These are phyloP conservation scores for Arvicanthis niloticus DNA, from an alignment of 2,113 vertebrate genomes.

Conservation along the genomic window DNA sequence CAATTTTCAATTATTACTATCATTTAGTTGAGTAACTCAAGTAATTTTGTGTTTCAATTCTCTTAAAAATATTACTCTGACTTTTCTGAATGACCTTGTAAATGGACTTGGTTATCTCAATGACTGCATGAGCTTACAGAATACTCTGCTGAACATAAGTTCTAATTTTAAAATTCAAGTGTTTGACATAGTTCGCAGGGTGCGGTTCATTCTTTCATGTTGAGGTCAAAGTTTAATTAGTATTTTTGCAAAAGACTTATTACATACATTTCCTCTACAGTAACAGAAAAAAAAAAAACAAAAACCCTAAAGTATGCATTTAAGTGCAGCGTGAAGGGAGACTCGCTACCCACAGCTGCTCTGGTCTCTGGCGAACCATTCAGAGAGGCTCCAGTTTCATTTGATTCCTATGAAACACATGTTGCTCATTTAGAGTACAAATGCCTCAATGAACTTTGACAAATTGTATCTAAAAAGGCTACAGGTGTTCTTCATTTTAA, in stretches of 20 bases:
- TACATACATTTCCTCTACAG: conserved; percentile 79
- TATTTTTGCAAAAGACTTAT: conserved; percentile 22
- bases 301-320: conserved; percentile 75
- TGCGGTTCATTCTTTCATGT: background rate
- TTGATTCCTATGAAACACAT: conserved; percentile 84
- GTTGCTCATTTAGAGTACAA: conserved; percentile 87
- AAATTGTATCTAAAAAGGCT: conserved; percentile 82
- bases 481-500: conserved; percentile 82
- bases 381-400: conserved; percentile 84
- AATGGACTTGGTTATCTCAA: background rate
- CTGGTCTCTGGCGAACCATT: conserved; percentile 82
- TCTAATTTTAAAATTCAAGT: conserved; percentile 53
- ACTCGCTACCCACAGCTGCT: conserved; percentile 85
- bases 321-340: conserved; percentile 72
- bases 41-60: background rate
- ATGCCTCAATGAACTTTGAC: conserved; percentile 83
- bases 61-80: background rate
- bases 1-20: background rate
- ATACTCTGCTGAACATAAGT: background rate
- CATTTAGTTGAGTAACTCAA: conserved; percentile 35
- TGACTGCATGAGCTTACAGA: background rate
- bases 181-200: background rate
- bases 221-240: conserved; percentile 45
- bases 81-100: background rate
- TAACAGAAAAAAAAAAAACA: conserved; percentile 78